These are phyloP conservation scores for Aphrophora alni DNA, from an alignment of 2,888 invertebrate species.

Conservation along the genomic window DNA sequence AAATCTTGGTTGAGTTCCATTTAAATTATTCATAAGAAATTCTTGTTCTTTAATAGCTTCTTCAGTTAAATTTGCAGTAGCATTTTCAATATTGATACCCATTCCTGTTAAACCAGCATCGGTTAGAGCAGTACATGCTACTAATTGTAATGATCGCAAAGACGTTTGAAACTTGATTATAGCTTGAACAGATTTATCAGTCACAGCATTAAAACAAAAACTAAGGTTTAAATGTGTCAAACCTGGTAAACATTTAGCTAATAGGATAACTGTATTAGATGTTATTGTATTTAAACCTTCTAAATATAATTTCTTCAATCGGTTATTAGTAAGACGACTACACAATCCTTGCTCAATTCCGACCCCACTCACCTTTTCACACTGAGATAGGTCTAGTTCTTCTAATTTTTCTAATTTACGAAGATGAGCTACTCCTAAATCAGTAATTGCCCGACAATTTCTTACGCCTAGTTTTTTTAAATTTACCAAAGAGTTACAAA, in stretches of 20 bases:
- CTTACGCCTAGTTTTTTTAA: constrained; percentile 67
- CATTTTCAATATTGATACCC: constrained; percentile 56
- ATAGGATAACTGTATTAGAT: constrained; percentile 66
- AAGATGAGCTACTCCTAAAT: constrained; percentile 65
- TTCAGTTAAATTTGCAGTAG: neutral
- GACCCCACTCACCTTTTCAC: constrained; percentile 65
- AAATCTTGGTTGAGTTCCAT: constrained; percentile 48
- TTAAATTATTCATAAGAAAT: constrained; percentile 38
- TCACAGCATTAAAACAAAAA: constrained; percentile 73
- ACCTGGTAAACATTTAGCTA: constrained; percentile 65
- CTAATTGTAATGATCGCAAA: constrained; percentile 67
- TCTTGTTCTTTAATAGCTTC: neutral
- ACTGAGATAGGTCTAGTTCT: constrained; percentile 70
- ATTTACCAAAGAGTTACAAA: constrained; percentile 65
- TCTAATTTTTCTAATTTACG: constrained; percentile 63
- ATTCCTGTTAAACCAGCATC: constrained; percentile 76
- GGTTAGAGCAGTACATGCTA: constrained; percentile 71
- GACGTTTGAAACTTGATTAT: constrained; percentile 68
- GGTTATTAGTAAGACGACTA: constrained; percentile 57
- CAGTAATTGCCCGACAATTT: constrained; percentile 69
- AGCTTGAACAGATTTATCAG: constrained; percentile 66
- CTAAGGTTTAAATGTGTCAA: constrained; percentile 68
- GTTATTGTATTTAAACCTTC: constrained; percentile 67
- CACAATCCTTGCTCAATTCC: constrained; percentile 69
- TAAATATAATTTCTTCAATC: constrained; percentile 63